Evolutionary conservation across 2,888 invertebrate genomes (phyloP).

Genomic region (Nomada ruficornis): DNA sequence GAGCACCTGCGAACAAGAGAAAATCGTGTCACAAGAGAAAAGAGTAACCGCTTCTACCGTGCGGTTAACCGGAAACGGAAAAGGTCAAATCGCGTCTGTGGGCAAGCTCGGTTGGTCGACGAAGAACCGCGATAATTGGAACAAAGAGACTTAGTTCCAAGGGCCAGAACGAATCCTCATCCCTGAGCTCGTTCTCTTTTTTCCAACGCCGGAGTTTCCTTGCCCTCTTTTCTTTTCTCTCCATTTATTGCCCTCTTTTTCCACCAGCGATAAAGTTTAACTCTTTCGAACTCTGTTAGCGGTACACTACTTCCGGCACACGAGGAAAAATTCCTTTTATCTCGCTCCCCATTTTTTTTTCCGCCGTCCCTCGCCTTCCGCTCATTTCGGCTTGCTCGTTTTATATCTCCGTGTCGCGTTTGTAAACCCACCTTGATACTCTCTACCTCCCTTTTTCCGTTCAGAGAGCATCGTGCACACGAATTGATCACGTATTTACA

Average conservation of each 20-base stretch:
- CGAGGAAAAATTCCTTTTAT: conserved; percentile 73
- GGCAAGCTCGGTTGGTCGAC: conserved; percentile 61
- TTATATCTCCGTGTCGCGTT: conserved; percentile 25
- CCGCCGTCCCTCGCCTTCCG: conserved; percentile 21
- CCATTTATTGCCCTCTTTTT: conserved; percentile 4
- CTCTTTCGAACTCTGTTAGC: conserved; percentile 77
- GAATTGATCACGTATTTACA: neutral
- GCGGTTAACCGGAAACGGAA: conserved; percentile 72
- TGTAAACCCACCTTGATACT: conserved; percentile 1
- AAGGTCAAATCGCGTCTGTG: conserved; percentile 72
- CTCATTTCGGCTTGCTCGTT: conserved; percentile 25
- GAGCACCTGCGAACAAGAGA: conserved; percentile 59
- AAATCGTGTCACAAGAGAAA: conserved; percentile 66
- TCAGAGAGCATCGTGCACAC: neutral
- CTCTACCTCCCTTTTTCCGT: neutral
- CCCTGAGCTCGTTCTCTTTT: conserved; percentile 48
- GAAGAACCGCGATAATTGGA: conserved; percentile 75
- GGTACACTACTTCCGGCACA: conserved; percentile 67
- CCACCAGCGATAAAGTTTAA: conserved; percentile 74
- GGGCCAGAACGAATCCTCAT: conserved; percentile 63
- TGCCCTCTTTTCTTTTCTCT: conserved; percentile 25
- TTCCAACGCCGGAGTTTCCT: neutral
- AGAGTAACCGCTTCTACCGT: conserved; percentile 65
- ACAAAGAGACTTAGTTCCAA: conserved; percentile 71
- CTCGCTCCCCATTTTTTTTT: conserved; percentile 43